phyloP scores from a whole-genome alignment of 2,888 invertebrate genomes.

The Calephelis perditalis region DNA sequence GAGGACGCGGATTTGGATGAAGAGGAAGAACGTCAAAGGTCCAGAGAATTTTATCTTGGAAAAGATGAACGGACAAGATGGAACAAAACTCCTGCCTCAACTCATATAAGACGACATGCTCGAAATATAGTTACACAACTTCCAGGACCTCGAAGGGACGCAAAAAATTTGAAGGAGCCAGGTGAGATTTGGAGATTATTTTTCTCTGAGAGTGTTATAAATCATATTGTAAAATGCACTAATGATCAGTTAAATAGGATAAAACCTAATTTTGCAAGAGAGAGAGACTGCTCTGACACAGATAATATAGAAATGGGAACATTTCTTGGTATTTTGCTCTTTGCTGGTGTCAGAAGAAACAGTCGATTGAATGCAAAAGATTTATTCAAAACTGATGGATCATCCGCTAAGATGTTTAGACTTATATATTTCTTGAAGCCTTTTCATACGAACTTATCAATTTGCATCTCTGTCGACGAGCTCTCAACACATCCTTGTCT shows the following conservation, averaged over 20 bases:
- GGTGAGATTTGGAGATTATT: constrained; percentile 23
- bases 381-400: constrained; percentile 27
- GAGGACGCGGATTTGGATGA: no score
- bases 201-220: constrained; percentile 16
- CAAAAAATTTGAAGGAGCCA: constrained; percentile 22
- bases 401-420: constrained; percentile 9
- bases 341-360: constrained; percentile 25
- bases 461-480: constrained; percentile 20
- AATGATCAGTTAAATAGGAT: constrained; percentile 19
- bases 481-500: constrained; percentile 23
- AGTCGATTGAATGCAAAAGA: constrained; percentile 23
- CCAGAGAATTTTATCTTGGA: no score
- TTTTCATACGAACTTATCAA: constrained; percentile 23
- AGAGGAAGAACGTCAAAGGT: no score
- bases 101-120: no score
- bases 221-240: constrained; percentile 18
- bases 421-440: constrained; percentile 20
- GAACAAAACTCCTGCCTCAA: no score
- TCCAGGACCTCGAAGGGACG: constrained; percentile 15
- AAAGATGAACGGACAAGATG: no score
- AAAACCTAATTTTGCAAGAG: constrained; percentile 17
- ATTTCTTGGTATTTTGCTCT: constrained; percentile 27
- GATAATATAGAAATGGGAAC: constrained; percentile 22
- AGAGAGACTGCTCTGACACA: constrained; percentile 22
- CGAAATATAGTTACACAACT: constrained; percentile 22